Evolutionary conservation across 1,140 invertebrate species (phyloP), one percentile per base, ranked within the genome.

Genomic region (Brachionus manjavacas): DNA sequence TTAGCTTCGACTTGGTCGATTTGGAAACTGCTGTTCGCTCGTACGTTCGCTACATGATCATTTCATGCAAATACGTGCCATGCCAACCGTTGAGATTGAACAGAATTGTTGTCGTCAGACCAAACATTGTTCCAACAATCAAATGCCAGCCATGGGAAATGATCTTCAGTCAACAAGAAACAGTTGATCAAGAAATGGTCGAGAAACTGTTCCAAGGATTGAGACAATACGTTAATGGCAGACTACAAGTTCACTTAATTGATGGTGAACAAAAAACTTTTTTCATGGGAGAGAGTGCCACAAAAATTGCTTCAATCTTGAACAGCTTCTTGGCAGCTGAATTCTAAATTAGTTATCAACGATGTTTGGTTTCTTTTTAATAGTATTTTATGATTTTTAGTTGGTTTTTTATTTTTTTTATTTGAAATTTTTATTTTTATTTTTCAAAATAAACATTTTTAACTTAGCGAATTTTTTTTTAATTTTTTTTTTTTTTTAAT

Each of bases 391-490:
- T 68, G 64, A 31, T 68, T 68, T 68, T 55, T 55, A 55, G 52
- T 55, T 55, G 52, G 52, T 55, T 55, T 55, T 55, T 55, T 55
- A 55, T 55, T 55, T 55, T 55, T 55, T 55, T 55, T 55, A 55
- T 23, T 55, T 55, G 14, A 55, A 55, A 55, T 55, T 55, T 55
- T 55, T 16, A 16, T 55, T 55, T 55, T 55, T 16, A n/a, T 55
- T 55, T 12, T 12, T 46, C 52, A 55, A 55, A 55, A 55, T 55
- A 55, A 55, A 55, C 16, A 55, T 55, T 55, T 55, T 55, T 16
- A 55, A 55, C 14, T n/a, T 8, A 55, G 12, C 90, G 87, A 0
- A 96, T 91, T 2, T 91, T 91, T 1, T n/a, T 91, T 91, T 91
- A n/a, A 20, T 46, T 12, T 3, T 43, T 43, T 46, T 12, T 1